Evolutionary conservation across 2,888 invertebrate genomes (phyloP).

Genomic region (Elysia crispata): DNA sequence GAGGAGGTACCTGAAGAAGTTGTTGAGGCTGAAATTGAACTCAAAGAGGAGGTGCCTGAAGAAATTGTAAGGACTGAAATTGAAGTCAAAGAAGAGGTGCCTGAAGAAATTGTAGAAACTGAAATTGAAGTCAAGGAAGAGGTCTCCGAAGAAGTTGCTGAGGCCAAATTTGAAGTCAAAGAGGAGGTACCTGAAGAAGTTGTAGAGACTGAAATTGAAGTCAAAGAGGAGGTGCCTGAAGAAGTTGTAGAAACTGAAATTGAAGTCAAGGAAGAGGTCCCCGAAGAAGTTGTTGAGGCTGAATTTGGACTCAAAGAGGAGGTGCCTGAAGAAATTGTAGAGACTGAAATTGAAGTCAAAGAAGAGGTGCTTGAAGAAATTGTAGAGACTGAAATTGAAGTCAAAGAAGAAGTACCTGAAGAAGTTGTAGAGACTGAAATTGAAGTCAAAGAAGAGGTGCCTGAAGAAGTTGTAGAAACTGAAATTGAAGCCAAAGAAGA

Average conservation of each 20-base stretch:
- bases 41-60: conserved; percentile 49
- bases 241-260: conserved; percentile 80
- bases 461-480: conserved; percentile 51
- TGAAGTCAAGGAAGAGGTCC: conserved; percentile 32
- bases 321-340: conserved; percentile 81
- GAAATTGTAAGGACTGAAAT: conserved; percentile 80
- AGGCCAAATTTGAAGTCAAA: too few relatives aligned
- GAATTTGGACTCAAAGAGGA: conserved; percentile 48
- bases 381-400: conserved; percentile 51
- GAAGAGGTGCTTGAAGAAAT: conserved; percentile 80
- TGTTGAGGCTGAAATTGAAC: conserved; percentile 50
- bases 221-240: conserved; percentile 49
- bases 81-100: conserved; percentile 32
- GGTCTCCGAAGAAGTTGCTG: conserved; percentile 81
- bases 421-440: conserved; percentile 80
- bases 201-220: conserved; percentile 51
- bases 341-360: too few relatives aligned
- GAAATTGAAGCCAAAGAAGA: conserved; percentile 49
- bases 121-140: conserved; percentile 48
- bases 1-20: conserved; percentile 80
- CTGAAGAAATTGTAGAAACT: conserved; percentile 51
- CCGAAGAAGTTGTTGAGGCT: conserved; percentile 51
- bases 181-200: conserved; percentile 80
- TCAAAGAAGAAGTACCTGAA: conserved; percentile 49
- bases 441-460: conserved; percentile 32